These are phyloP conservation scores for Numenius phaeopus DNA, from an alignment of 2,797 vertebrate species.

Conservation along the genomic window DNA sequence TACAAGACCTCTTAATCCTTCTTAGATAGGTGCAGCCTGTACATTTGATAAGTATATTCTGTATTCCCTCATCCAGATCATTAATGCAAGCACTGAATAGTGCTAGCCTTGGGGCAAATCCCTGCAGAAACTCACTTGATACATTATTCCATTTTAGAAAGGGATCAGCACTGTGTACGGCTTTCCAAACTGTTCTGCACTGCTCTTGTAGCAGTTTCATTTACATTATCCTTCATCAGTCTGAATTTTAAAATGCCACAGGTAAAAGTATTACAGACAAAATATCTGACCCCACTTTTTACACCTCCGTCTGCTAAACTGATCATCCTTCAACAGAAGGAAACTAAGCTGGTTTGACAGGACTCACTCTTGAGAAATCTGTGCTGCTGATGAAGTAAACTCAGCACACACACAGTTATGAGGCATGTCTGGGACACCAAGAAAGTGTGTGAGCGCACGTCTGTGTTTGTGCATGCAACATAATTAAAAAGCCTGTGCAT, in stretches of 20 bases:
- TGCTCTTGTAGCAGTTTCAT: not conserved
- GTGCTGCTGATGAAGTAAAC: not conserved
- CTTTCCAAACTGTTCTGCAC: not conserved
- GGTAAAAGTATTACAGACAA: not conserved
- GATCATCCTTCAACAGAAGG: not conserved
- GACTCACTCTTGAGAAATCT: not conserved
- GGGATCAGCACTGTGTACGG: not conserved
- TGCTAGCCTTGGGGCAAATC: not conserved
- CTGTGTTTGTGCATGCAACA: not conserved
- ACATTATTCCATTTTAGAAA: not conserved
- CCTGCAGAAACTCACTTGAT: not conserved
- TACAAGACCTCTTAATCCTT: slow-evolving; percentile 9
- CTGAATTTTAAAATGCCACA: not conserved
- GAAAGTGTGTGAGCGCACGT: not conserved
- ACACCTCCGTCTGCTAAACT: not conserved
- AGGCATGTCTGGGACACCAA: not conserved
- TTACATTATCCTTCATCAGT: not conserved
- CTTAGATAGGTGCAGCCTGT: not conserved
- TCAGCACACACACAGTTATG: fast-evolving
- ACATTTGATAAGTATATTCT: slow-evolving; percentile 43
- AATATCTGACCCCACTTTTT: not conserved
- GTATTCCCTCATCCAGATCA: slow-evolving; percentile 14
- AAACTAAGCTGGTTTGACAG: not conserved
- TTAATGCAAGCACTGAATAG: not conserved
- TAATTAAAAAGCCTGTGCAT: not conserved